Evolutionary conservation across 1,140 invertebrate species (phyloP).

Genomic region (Orchestia grillus): DNA sequence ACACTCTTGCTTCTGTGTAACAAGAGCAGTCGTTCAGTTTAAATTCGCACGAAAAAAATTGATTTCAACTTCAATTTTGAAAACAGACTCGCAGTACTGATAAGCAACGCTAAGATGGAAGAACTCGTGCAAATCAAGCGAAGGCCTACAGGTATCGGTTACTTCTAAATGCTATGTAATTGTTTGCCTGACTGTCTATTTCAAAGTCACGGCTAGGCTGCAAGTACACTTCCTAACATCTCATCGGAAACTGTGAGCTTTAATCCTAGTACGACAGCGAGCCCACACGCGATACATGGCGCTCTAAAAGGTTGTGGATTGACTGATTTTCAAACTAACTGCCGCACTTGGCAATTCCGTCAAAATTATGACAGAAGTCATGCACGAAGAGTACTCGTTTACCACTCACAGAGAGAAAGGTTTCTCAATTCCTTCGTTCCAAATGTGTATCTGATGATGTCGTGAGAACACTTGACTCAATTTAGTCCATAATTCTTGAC

Average conservation of each 20-base stretch:
- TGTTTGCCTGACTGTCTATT: background rate
- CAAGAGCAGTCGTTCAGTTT: background rate
- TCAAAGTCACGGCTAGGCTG: too few species aligned
- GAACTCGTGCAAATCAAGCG: background rate
- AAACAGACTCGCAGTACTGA: background rate
- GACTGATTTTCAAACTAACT: too few species aligned
- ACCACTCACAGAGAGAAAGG: background rate
- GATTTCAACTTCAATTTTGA: background rate
- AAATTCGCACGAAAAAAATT: background rate
- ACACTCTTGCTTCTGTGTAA: background rate
- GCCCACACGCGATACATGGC: background rate
- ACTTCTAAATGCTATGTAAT: background rate
- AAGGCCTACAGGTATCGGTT: background rate
- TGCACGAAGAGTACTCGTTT: background rate
- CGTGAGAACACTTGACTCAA: background rate
- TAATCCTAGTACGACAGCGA: background rate
- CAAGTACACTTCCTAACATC: background rate
- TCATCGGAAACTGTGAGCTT: background rate
- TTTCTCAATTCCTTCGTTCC: background rate
- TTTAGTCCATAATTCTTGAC: background rate
- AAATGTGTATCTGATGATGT: background rate
- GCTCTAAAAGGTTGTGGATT: too few species aligned
- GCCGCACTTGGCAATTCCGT: too few species aligned
- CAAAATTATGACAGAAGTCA: background rate
- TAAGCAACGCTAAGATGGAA: background rate